Evolutionary conservation across 1,140 invertebrate species (phyloP).

Genomic region (Brachionus rotundiformis): DNA sequence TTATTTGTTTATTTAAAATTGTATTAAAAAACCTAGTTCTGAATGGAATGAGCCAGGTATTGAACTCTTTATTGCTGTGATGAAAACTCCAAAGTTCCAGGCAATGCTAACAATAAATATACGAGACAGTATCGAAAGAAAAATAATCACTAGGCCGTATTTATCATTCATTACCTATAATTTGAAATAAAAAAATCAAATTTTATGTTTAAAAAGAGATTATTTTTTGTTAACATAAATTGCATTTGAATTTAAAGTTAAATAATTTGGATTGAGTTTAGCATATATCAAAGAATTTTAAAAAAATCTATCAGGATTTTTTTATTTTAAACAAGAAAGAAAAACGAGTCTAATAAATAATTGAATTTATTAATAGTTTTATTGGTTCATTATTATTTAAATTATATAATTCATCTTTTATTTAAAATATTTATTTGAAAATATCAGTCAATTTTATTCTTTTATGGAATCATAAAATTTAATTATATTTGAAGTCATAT

Average conservation of each 20-base stretch:
- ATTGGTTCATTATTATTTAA: background rate
- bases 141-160: conserved; percentile 38
- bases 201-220: background rate
- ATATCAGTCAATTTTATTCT: conserved; percentile 1
- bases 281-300: background rate
- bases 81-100: conserved; percentile 43
- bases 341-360: no score
- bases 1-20: background rate
- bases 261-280: background rate
- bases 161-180: background rate
- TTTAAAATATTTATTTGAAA: background rate
- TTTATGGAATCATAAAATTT: conserved; percentile 11
- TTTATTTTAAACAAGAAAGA: no score
- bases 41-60: background rate
- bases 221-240: conserved; percentile 4
- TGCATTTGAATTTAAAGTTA: background rate
- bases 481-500: conserved; percentile 5
- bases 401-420: background rate
- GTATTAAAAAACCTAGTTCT: conserved; percentile 45
- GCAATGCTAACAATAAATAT: conserved; percentile 47
- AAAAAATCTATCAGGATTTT: background rate
- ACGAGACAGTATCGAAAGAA: background rate
- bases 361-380: background rate
- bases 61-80: conserved; percentile 9
- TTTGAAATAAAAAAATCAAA: background rate